Evolutionary conservation across 2,797 vertebrate genomes (phyloP), one percentile per base, ranked within the genome.

Genomic region (Clarias platycephalus): DNA sequence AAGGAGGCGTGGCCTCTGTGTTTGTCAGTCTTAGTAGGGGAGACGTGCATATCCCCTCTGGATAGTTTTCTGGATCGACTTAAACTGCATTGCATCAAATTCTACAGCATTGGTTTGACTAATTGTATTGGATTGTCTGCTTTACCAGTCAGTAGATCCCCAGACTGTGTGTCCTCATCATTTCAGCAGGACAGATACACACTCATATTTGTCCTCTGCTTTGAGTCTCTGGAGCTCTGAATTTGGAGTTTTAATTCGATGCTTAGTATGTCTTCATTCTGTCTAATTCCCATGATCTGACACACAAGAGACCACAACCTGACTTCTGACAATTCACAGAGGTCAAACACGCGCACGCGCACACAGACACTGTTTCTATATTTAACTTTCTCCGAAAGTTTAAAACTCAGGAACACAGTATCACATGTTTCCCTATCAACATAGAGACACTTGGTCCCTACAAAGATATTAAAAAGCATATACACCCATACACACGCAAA

Each of bases 221-320:
- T 57, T 63, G 83, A 53, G 24, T 84, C 82, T 84, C 82, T 28
- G 60, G 80, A 77, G 76, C 9, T 13, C 44, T 26, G 76, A 80
- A 83, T 86, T 55, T 71, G 80, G 80, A 63, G 70, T 74, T 87
- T 86, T 85, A 83, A 87, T 86, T 87, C 68, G 71, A 80, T 53
- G 40, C 40, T 80, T 5, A 10, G 49, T 66, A 80, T 53, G 78
- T 28, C 79, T 85, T 83, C 60, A 26, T 85, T 83, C 78, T 60
- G 71, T 76, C 58, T 80, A 57, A 64, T 85, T 85, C 83, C 67
- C 68, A 75, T 78, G 53, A 76, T 78, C 66, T 63, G 57, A 64
- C 63, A 67, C 85, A 68, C 83, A 44, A 70, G 81, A 82, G 83
- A 86, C 49, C 66, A 20, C 13, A 70, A 85, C 83, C 77, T 85